Evolutionary conservation across 2,113 vertebrate species (phyloP).

Genomic region (Ancistrus triradiatus): DNA sequence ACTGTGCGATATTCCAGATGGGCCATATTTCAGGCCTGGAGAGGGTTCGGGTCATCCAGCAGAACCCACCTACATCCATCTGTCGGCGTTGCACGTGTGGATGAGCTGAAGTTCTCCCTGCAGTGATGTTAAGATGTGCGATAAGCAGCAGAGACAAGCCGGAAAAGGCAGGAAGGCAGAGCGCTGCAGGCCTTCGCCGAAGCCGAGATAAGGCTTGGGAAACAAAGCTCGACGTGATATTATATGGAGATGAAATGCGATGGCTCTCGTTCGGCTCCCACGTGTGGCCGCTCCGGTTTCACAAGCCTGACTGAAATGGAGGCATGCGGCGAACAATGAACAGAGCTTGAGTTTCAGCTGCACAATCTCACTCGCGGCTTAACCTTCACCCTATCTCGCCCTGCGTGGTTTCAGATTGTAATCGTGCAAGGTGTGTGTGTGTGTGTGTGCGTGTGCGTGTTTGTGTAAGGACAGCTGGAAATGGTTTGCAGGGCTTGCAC

Average conservation of each 20-base stretch:
- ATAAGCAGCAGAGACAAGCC: constrained; percentile 8
- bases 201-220: neutral
- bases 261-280: constrained; percentile 11
- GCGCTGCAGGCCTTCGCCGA: neutral
- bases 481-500: constrained; percentile 62
- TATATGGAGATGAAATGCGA: constrained; percentile 24
- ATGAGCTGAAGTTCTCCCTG: constrained; percentile 3
- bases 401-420: constrained; percentile 35
- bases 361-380: constrained; percentile 62
- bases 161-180: neutral
- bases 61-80: constrained; percentile 3
- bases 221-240: constrained; percentile 23
- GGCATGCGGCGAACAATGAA: constrained; percentile 55
- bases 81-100: neutral
- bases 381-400: constrained; percentile 63
- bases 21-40: constrained; percentile 3
- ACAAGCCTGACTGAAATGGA: constrained; percentile 25
- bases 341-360: constrained; percentile 62
- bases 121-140: neutral
- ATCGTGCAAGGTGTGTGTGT: constrained; percentile 36
- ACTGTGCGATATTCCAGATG: constrained; percentile 63
- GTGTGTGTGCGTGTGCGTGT: constrained; percentile 23
- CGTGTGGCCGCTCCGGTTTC: constrained; percentile 33
- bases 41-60: constrained; percentile 31
- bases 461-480: constrained; percentile 69